Evolutionary conservation across 2,113 vertebrate species (phyloP), one percentile per base, ranked within the genome.

Genomic region (Thalassoma bifasciatum): DNA sequence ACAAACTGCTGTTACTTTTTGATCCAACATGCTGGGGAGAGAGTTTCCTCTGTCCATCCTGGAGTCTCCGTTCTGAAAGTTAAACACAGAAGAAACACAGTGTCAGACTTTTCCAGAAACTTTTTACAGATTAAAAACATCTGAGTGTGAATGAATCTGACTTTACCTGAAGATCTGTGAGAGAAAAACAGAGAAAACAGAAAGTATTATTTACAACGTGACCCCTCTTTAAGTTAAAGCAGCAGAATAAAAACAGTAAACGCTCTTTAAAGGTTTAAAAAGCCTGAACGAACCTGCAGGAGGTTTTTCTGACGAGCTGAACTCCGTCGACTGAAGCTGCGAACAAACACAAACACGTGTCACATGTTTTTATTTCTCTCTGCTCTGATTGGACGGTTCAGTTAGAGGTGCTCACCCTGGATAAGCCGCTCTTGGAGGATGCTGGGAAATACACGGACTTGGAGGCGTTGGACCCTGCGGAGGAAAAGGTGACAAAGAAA

Each of bases 21-120:
- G 94, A 53, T 97, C 95, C 93, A 98, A 76, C 95, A 97, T 94
- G 87, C 94, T 96, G 91, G 96, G 97, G 42, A 98, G 93, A 11
- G 97, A 98, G 81, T 86, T 96, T 12, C 96, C 96, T 93, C 96
- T 75, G 91, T 98, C 97, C 95, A 96, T 96, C 90, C 95, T 93
- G 59, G 94, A 93, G 83, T 95, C 95, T 78, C 95, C 95, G 1
- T 97, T 97, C 96, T 98, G 91, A 64, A n/a, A 51, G 7, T 71
- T 21, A 88, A 36, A 85, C 50, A 82, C 56, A 79, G 5, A n/a
- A n/a, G n/a, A 81, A 17, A 30, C 47, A 0, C 11, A n/a, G 10
- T 8, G 14, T 40, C 42, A 46, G 17, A 46, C 36, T 14, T 16
- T 58, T 0, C 23, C 36, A 22, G 14, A 4, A 21, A 54, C 1